These are phyloP conservation scores for Gryllus bimaculatus DNA, from an alignment of 1,140 invertebrate genomes.

Conservation along the genomic window DNA sequence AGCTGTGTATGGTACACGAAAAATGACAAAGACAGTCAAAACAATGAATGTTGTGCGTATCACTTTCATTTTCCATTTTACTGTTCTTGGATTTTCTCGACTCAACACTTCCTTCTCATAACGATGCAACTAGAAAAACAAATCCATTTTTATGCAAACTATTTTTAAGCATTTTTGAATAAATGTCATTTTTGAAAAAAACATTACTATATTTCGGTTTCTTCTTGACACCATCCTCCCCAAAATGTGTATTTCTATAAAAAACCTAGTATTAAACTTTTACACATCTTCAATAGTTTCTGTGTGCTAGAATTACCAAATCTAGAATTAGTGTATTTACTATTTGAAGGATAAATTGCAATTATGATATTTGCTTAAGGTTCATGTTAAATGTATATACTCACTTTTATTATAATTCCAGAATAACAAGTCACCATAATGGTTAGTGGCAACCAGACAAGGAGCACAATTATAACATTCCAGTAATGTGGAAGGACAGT, in stretches of 20 bases:
- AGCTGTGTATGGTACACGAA: slow-evolving; percentile 59
- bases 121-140: slow-evolving; percentile 40
- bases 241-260: no score
- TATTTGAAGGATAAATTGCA: no score
- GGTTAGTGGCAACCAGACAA: slow-evolving; percentile 60
- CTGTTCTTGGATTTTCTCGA: slow-evolving; percentile 42
- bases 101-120: slow-evolving; percentile 45
- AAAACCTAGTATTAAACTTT: no score
- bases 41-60: slow-evolving; percentile 60
- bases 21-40: slow-evolving; percentile 51
- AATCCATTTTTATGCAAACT: background rate
- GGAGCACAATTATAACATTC: slow-evolving; percentile 55
- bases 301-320: no score
- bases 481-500: slow-evolving; percentile 54
- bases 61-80: slow-evolving; percentile 52
- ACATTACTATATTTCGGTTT: no score
- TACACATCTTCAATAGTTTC: no score
- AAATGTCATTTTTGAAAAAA: no score
- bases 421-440: slow-evolving; percentile 58
- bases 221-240: no score
- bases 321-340: no score
- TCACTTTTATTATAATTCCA: slow-evolving; percentile 52
- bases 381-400: background rate
- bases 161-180: no score
- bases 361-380: no score